These are phyloP conservation scores for Tragelaphus strepsiceros DNA, from an alignment of 2,113 vertebrate genomes.

Conservation along the genomic window DNA sequence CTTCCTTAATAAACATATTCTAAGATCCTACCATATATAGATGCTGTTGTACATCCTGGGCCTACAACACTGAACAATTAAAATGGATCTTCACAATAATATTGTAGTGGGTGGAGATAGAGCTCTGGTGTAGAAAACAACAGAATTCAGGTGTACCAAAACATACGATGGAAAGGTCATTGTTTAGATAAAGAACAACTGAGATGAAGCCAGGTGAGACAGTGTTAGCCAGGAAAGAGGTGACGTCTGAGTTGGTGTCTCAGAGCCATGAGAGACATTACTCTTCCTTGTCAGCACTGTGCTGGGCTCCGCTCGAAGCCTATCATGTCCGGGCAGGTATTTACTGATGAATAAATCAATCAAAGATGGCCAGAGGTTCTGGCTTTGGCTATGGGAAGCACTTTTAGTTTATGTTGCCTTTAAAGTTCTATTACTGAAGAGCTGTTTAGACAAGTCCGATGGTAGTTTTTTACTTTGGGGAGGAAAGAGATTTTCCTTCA, in stretches of 20 bases:
- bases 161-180: background rate
- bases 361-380: conserved; percentile 14
- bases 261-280: background rate
- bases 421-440: conserved; percentile 39
- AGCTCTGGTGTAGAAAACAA: background rate
- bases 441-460: conserved; percentile 70
- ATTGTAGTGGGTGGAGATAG: background rate
- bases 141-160: background rate
- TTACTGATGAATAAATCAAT: conserved; percentile 42
- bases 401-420: conserved; percentile 40
- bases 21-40: background rate
- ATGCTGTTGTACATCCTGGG: background rate
- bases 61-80: background rate
- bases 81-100: background rate
- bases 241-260: background rate
- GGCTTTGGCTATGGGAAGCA: conserved; percentile 45
- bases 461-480: conserved; percentile 64
- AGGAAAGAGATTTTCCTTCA: conserved; percentile 65
- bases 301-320: background rate
- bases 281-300: background rate
- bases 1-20: background rate
- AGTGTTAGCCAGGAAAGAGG: background rate
- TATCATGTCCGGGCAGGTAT: background rate
- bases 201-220: background rate
- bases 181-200: background rate